Percentiles rank a stretch among this genome's conserved stretches.
These are phyloP conservation scores for Sebastes steindachneri DNA, from an alignment of 2,797 vertebrate genomes.

Conservation along the genomic window DNA sequence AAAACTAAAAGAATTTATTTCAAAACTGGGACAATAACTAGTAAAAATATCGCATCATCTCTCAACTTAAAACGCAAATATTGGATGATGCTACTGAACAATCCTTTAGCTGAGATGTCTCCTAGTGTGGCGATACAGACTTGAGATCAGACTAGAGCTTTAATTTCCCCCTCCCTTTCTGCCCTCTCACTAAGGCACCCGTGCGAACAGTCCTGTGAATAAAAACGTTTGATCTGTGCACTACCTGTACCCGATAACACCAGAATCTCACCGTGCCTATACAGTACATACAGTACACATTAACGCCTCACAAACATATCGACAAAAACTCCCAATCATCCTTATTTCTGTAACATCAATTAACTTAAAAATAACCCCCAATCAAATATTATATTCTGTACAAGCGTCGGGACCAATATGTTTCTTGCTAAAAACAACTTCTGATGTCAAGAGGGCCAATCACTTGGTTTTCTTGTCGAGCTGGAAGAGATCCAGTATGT, in stretches of 20 bases:
- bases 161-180: conserved; percentile 42
- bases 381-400: conserved; percentile 74
- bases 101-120: conserved; percentile 25
- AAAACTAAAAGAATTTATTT: background rate
- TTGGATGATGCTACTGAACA: conserved; percentile 41
- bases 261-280: conserved; percentile 28
- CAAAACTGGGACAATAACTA: background rate
- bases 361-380: conserved; percentile 71
- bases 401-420: conserved; percentile 63
- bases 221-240: conserved; percentile 60
- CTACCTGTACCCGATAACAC: conserved; percentile 37
- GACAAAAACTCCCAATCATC: conserved; percentile 37
- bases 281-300: conserved; percentile 35
- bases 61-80: conserved; percentile 47
- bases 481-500: conserved; percentile 88
- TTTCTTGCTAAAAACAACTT: conserved; percentile 43
- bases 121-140: background rate
- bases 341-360: conserved; percentile 58
- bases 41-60: conserved; percentile 37
- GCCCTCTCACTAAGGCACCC: conserved; percentile 82
- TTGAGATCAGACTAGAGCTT: conserved; percentile 19
- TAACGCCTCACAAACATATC: conserved; percentile 34
- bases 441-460: conserved; percentile 28
- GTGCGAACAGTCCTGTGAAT: conserved; percentile 60
- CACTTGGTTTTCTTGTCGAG: conserved; percentile 78